These are phyloP conservation scores for Anhinga rufa DNA, from an alignment of 2,113 vertebrate species.

Conservation along the genomic window DNA sequence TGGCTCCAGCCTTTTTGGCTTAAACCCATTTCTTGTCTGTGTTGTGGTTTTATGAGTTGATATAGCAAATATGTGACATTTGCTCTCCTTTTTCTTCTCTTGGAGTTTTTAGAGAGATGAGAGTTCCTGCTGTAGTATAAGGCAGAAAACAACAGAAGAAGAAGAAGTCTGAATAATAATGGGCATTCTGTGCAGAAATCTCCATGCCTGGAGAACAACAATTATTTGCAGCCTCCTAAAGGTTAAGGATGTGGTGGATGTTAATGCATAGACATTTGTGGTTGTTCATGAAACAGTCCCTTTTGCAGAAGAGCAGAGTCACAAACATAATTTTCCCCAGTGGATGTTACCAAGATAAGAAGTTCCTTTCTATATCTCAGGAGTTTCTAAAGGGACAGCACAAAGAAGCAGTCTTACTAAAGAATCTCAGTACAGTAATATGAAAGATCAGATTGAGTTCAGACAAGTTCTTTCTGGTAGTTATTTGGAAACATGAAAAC, in stretches of 20 bases:
- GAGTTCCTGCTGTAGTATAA: neutral
- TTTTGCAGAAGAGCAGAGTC: neutral
- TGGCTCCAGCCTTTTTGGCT: constrained; percentile 40
- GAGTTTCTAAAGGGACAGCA: neutral
- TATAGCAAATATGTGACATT: constrained; percentile 65
- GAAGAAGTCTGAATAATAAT: neutral
- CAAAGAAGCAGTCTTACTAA: neutral
- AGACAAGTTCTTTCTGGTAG: neutral
- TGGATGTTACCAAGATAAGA: neutral
- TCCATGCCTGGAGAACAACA: neutral
- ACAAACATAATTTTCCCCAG: neutral
- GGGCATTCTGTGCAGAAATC: neutral
- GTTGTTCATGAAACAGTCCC: neutral
- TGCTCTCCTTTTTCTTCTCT: constrained; percentile 43
- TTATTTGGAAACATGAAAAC: neutral
- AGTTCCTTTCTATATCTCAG: neutral
- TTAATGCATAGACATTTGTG: neutral
- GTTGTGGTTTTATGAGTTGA: constrained; percentile 66
- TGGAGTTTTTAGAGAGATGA: constrained; percentile 15
- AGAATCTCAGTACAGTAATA: neutral
- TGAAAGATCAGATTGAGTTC: neutral
- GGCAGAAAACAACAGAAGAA: constrained; percentile 11
- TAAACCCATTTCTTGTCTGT: constrained; percentile 41
- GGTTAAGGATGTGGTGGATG: neutral
- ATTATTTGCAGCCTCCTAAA: constrained; percentile 28